phyloP scores from a whole-genome alignment of 2,113 vertebrate genomes.

The Bujurquina vittata region DNA sequence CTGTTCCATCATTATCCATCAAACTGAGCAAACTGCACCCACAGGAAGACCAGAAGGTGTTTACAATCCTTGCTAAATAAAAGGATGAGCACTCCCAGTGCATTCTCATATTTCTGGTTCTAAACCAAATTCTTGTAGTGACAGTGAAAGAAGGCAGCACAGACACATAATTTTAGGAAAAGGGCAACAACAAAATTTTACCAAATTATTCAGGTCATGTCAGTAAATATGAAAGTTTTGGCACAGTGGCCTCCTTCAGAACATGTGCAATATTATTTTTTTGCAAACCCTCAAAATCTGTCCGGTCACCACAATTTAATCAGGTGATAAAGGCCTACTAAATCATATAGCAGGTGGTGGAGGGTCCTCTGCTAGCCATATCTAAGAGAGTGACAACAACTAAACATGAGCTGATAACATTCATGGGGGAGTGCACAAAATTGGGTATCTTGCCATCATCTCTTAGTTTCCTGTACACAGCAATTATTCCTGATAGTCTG shows the following conservation, averaged over 20 bases:
- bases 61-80: background rate
- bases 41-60: background rate
- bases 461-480: background rate
- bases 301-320: no score
- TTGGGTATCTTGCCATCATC: background rate
- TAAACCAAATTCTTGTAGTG: background rate
- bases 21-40: rapidly evolving
- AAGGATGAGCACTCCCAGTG: background rate
- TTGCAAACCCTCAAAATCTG: no score
- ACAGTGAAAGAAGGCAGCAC: background rate
- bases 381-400: no score
- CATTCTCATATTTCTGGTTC: background rate
- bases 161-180: background rate
- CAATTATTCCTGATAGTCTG: background rate
- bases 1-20: background rate
- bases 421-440: no score
- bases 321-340: no score
- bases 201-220: background rate
- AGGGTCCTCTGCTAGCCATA: no score
- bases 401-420: no score
- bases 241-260: background rate
- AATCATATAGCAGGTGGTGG: no score
- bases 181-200: background rate
- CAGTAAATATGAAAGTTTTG: background rate
- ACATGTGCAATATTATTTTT: background rate